These are phyloP conservation scores for Rhegmatorhina hoffmannsi DNA, from an alignment of 2,113 vertebrate genomes.

Conservation along the genomic window DNA sequence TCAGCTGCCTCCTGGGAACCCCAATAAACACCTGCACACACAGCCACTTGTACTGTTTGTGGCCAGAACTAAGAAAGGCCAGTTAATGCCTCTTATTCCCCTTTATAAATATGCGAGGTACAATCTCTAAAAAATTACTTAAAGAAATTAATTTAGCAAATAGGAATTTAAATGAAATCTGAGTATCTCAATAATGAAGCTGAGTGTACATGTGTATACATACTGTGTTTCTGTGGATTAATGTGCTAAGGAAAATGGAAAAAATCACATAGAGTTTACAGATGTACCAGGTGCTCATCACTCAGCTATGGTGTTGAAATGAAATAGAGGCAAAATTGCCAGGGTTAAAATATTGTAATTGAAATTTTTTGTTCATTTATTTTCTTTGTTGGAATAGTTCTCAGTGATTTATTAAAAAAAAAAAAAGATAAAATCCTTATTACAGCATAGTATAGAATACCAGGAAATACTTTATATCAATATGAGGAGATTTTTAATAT, in stretches of 20 bases:
- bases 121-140: not conserved
- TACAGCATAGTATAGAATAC: not conserved
- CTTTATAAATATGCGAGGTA: not conserved
- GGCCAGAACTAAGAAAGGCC: not conserved
- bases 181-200: not conserved
- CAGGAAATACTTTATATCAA: not conserved
- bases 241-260: not conserved
- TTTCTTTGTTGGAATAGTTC: not conserved
- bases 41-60: not conserved
- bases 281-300: not conserved
- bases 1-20: not conserved
- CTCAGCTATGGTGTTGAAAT: not conserved
- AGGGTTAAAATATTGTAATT: not conserved
- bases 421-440: not conserved
- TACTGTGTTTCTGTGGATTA: not conserved
- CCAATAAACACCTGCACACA: not conserved
- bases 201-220: not conserved
- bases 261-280: not conserved
- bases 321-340: not conserved
- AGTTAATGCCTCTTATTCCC: not conserved
- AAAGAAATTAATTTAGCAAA: not conserved
- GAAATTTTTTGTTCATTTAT: not conserved
- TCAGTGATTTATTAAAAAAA: not conserved
- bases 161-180: not conserved
- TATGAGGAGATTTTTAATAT: not conserved